phyloP scores from a whole-genome alignment of 53 echinoderm and acorn worm species.

The Hippasteria phrygiana region DNA sequence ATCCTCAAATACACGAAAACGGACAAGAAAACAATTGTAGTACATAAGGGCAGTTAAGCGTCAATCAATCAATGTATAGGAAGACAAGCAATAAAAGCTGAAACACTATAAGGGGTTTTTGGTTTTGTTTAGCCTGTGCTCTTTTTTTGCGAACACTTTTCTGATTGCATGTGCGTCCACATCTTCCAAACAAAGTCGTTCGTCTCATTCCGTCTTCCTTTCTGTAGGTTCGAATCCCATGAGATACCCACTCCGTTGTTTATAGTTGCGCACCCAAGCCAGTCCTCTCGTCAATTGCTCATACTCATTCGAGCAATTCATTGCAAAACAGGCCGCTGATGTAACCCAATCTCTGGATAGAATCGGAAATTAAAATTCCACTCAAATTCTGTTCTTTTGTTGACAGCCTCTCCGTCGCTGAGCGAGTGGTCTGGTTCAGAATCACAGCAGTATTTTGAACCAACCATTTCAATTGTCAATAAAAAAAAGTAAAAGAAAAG shows the following conservation, averaged over 20 bases:
- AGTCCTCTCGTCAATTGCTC: neutral
- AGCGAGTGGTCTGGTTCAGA: neutral
- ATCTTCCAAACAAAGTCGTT: neutral
- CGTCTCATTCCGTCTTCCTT: neutral
- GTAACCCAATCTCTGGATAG: neutral
- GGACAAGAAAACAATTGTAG: too few relatives aligned
- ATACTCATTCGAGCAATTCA: neutral
- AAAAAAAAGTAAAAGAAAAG: neutral
- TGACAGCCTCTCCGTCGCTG: neutral
- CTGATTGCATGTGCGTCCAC: neutral
- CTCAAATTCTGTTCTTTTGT: constrained; percentile 48
- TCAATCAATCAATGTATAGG: too few relatives aligned
- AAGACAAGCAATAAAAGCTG: too few relatives aligned
- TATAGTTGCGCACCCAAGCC: neutral
- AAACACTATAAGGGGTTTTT: too few relatives aligned
- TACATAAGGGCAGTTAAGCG: too few relatives aligned
- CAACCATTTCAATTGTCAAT: neutral
- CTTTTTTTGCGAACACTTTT: too few relatives aligned
- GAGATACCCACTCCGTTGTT: neutral
- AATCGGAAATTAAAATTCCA: constrained; percentile 66
- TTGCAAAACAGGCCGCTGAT: neutral
- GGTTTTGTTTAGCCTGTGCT: too few relatives aligned
- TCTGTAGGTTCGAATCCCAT: neutral
- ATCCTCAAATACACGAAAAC: too few relatives aligned
- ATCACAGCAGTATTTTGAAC: neutral